phyloP scores from a whole-genome alignment of 2,113 vertebrate species.

The Pimephales promelas region DNA sequence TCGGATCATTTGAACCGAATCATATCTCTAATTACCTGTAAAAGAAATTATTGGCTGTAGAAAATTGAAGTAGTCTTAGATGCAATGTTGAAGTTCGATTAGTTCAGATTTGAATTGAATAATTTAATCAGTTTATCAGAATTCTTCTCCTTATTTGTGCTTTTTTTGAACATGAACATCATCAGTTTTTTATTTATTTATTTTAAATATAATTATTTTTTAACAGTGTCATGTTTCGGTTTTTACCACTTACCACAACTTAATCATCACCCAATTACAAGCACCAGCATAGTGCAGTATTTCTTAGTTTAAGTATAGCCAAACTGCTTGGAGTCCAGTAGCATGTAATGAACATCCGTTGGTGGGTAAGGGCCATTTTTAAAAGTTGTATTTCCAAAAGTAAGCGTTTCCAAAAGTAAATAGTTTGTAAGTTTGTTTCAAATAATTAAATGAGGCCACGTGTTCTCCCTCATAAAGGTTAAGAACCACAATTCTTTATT shows the following conservation, averaged over 20 bases:
- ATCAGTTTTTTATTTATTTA: no score
- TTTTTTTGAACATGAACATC: no score
- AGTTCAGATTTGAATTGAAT: neutral
- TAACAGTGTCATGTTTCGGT: no score
- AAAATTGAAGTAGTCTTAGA: neutral
- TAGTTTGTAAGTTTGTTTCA: neutral
- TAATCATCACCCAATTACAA: no score
- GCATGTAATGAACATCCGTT: no score
- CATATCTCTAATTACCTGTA: neutral
- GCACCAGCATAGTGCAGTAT: no score
- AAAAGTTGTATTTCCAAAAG: neutral
- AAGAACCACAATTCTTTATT: neutral
- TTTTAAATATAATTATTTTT: no score
- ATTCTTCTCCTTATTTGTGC: neutral
- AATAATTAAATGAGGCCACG: neutral
- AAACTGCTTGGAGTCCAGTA: no score
- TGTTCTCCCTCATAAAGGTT: neutral
- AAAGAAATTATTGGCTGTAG: neutral
- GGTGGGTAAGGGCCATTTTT: no score
- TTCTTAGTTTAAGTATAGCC: no score
- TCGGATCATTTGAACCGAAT: constrained; percentile 1
- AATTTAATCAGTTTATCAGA: neutral
- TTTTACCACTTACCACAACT: no score
- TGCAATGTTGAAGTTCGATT: neutral
- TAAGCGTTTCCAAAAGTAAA: neutral